phyloP scores from a whole-genome alignment of 2,888 invertebrate species.

The Cephus pygmeus region DNA sequence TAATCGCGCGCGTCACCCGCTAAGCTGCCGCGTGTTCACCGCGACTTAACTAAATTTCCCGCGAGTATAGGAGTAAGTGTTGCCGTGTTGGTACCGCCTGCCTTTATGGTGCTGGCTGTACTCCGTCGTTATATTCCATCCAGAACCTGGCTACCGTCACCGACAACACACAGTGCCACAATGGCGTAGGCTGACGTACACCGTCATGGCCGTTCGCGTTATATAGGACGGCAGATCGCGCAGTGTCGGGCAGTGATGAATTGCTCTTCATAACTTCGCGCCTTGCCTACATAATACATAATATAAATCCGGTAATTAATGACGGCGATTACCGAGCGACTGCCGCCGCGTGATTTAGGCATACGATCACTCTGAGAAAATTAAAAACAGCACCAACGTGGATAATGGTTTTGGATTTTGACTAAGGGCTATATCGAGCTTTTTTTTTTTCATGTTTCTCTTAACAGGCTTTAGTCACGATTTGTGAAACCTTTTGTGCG shows the following conservation, averaged over 20 bases:
- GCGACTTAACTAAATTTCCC: slow-evolving; percentile 11
- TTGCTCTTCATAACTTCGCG: slow-evolving; percentile 28
- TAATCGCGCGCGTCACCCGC: slow-evolving; percentile 34
- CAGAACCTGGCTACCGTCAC: neutral
- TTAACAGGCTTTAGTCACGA: too few relatives aligned
- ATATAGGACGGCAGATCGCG: too few relatives aligned
- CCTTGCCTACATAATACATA: slow-evolving; percentile 28
- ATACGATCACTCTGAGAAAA: too few relatives aligned
- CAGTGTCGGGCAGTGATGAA: slow-evolving; percentile 37
- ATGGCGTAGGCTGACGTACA: too few relatives aligned
- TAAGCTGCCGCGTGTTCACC: slow-evolving; percentile 4
- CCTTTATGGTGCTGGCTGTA: neutral
- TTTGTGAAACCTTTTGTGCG: too few relatives aligned
- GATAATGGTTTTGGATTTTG: too few relatives aligned
- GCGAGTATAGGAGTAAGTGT: slow-evolving; percentile 2
- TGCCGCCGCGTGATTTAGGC: neutral
- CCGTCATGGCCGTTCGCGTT: too few relatives aligned
- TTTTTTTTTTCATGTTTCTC: too few relatives aligned
- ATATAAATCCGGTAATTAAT: slow-evolving; percentile 42
- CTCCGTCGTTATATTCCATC: neutral
- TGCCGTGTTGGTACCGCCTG: too few relatives aligned
- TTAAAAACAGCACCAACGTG: too few relatives aligned
- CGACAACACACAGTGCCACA: too few relatives aligned
- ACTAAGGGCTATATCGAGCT: too few relatives aligned
- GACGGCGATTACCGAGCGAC: slow-evolving; percentile 32